Evolutionary conservation across 2,888 invertebrate species (phyloP), one percentile per base, ranked within the genome.

Genomic region (Liopterus haemorrhoidalis): DNA sequence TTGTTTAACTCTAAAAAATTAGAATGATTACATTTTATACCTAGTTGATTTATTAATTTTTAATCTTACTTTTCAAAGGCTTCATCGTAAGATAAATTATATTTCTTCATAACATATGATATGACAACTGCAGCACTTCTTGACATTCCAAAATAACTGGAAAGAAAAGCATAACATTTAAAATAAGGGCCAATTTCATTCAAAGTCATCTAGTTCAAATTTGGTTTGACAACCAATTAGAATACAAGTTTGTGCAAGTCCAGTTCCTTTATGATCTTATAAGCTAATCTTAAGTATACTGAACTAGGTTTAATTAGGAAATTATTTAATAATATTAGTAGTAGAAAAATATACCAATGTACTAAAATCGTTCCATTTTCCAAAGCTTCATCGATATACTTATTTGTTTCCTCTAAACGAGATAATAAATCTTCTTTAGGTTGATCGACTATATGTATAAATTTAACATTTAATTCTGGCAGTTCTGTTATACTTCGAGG

Each of bases 111-210:
- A 8, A 91, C 68, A 63, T 83, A 91, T 0, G 87, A 91, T 44
- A 91, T 82, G 0, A 92, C 85, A 2, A 92, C 73, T 0, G 92
- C 83, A 0, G 91, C 87, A 63, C 93, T 93, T 41, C 94, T 76
- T 1, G 93, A 94, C 2, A 92, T 84, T 9, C 94, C 94, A 58
- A 84, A 92, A 64, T 89, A 89, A 67, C 86, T 87, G 64, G 27
- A 58, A 58, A 44, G 43, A 24, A 21, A 30, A 32, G 41, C 25
- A 40, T 11, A 30, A 48, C 28, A 38, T 21, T 28, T 24, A 44
- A 43, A 46, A 12, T n/a, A 4, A 16, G 8, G 18, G 5, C n/a
- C 14, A 18, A 33, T n/a, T n/a, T n/a, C n/a, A n/a, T n/a, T n/a
- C n/a, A n/a, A n/a, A n/a, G n/a, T n/a, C n/a, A n/a, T n/a, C n/a